Base-by-base conservation (phyloP, 2,888 invertebrate species). In the Epiblema foenella region DNA sequence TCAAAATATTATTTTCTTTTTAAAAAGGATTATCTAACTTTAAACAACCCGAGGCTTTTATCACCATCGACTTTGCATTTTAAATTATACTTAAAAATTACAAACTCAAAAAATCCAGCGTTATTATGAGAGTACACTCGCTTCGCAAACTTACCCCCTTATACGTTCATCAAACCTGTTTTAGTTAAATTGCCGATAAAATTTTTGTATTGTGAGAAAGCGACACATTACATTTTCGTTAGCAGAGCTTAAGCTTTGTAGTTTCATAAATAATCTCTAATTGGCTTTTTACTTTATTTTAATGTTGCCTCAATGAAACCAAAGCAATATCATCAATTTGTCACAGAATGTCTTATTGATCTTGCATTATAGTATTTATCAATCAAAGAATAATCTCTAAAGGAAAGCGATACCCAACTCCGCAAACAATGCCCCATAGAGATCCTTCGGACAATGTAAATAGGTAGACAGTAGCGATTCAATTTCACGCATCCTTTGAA, bases 401-500 rank as follows among this genome's bases (percentile, higher is more conserved):
- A 65, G 60, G 58, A 59, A 59, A 59, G 59, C 52, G 65, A 70
- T 60, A 54, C 33, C 57, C 39, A 58, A 15, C 52, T 51, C 62
- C 39, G 18, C 20, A 59, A 24, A 69, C 39, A 64, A 60, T 54
- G 37, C 24, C 37, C 15, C 59, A 46, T 59, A 65, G 56, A 66
- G 29, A 54, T 29, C 33, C 39, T 52, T 39, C 17, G 67, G 46
- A 58, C 72, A 73, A 73, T 72, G 73, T 69, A 75, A 76, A 75
- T 75, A 75, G 65, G 54, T 60, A 70, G 69, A 65, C 66, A 67
- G 65, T 66, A 73, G 75, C 68, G 67, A 77, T 77, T 76, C 76
- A 75, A 78, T 78, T 78, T 77, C 77, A 78, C 78, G 76, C 78
- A 75, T 72, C 77, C 75, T 75, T 76, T 76, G 76, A 74, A 73